Percentiles rank a stretch among this genome's conserved stretches.
phyloP scores from a whole-genome alignment of 2,797 vertebrate genomes.

The Xenentodon cancila region DNA sequence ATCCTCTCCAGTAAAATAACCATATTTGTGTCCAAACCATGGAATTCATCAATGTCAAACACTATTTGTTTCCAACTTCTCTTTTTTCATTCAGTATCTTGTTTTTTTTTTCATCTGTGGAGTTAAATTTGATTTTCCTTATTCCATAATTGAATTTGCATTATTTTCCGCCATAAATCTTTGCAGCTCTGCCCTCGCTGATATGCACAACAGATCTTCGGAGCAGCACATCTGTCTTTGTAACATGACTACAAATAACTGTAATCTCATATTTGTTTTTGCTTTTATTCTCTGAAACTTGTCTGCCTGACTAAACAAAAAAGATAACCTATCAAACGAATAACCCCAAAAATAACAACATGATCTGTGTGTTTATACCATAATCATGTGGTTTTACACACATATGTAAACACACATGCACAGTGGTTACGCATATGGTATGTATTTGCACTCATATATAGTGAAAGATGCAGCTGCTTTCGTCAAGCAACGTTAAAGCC shows the following conservation, averaged over 20 bases:
- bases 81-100: background rate
- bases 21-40: too few species aligned
- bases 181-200: background rate
- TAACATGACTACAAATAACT: background rate
- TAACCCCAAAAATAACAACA: slow-evolving; percentile 27
- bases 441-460: slow-evolving; percentile 43
- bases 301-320: slow-evolving; percentile 7
- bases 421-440: slow-evolving; percentile 59
- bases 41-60: too few species aligned
- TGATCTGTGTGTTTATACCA: slow-evolving; percentile 29
- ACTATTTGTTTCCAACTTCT: too few species aligned
- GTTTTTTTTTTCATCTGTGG: background rate
- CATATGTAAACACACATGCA: slow-evolving; percentile 41
- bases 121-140: slow-evolving; percentile 31
- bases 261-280: slow-evolving; percentile 10
- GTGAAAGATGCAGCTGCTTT: slow-evolving; percentile 63
- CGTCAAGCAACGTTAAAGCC: slow-evolving; percentile 46
- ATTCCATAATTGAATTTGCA: slow-evolving; percentile 30
- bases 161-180: slow-evolving; percentile 13
- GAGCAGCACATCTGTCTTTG: slow-evolving; percentile 2
- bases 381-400: slow-evolving; percentile 49
- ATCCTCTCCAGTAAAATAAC: too few species aligned
- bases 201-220: slow-evolving; percentile 7
- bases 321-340: slow-evolving; percentile 35
- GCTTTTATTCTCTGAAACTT: slow-evolving; percentile 12